These are phyloP conservation scores for Cryptus viduatorius DNA, from an alignment of 2,888 invertebrate genomes.

Conservation along the genomic window DNA sequence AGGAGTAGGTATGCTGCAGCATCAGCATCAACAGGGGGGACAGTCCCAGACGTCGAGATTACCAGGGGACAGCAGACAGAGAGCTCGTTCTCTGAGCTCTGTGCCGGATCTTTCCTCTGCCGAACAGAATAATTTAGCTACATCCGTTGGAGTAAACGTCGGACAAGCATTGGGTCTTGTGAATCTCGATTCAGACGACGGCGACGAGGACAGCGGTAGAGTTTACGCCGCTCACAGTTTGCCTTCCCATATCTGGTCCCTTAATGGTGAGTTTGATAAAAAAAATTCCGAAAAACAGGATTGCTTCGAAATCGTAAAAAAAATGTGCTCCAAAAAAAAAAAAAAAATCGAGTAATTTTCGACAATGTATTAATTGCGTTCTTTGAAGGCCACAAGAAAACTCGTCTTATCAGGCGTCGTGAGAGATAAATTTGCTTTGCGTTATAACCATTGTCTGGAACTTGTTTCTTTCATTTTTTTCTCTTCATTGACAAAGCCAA, in stretches of 20 bases:
- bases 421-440: background rate
- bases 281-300: background rate
- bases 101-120: conserved; percentile 90
- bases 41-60: conserved; percentile 82
- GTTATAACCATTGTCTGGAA: background rate
- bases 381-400: background rate
- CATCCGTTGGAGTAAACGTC: conserved; percentile 88
- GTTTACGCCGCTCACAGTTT: conserved; percentile 95
- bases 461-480: conserved; percentile 23
- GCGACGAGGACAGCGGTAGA: conserved; percentile 88
- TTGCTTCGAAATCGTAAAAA: too few relatives aligned
- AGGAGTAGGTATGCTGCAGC: conserved; percentile 91
- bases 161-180: conserved; percentile 89
- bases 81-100: conserved; percentile 93
- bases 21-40: conserved; percentile 86
- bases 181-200: conserved; percentile 89
- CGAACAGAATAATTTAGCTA: conserved; percentile 88
- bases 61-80: conserved; percentile 87
- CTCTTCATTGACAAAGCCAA: conserved; percentile 31
- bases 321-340: too few relatives aligned
- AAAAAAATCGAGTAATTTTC: too few relatives aligned
- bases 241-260: conserved; percentile 96
- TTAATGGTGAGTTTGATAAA: conserved; percentile 89
- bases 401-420: background rate
- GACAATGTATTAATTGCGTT: background rate